Evolutionary conservation across 2,113 vertebrate species (phyloP), one percentile per base, ranked within the genome.

Genomic region (Riparia riparia): DNA sequence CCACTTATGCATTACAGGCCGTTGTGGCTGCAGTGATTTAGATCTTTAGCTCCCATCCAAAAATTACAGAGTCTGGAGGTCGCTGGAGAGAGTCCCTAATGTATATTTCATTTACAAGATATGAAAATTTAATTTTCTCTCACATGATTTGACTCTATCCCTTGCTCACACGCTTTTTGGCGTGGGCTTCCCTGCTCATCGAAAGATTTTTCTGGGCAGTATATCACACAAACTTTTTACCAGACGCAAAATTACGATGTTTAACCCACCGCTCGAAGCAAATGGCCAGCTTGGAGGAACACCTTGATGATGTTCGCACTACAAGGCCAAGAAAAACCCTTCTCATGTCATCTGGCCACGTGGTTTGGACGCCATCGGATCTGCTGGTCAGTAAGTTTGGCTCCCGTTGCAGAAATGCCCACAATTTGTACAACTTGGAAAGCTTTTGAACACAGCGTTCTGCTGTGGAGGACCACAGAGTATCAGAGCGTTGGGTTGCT

Each of bases 41-140:
- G 85, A 77, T 64, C 86, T 94, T 81, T 82, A 96, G 72, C 84
- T 97, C 95, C 9, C 17, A 92, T 88, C 91, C 89, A 98, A 96
- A 98, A 98, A 96, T 97, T 94, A 91, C 93, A 80, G 95, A 97
- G 97, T 76, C 94, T 92, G 90, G 96, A 97, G 97, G 97, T 98
- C 89, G 18, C 95, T 87, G 76, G 93, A 96, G 93, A 97, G 94
- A 65, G 96, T 98, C 97, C 96, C 97, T 97, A 97, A 97, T 97
- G 97, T 97, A 98, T 98, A 98, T 97, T 98, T 98, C 97, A 98
- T 98, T 98, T 98, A 98, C 8, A 50, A 96, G 92, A 97, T 95
- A 98, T 98, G 95, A 98, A 98, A 98, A 97, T 98, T 98, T 98
- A 95, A 98, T 98, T 97, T 96, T 95, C 86, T 96, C 95, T 98